Conservation (phyloP, 2,888 invertebrate genomes). For the Artemia sinica region DNA sequence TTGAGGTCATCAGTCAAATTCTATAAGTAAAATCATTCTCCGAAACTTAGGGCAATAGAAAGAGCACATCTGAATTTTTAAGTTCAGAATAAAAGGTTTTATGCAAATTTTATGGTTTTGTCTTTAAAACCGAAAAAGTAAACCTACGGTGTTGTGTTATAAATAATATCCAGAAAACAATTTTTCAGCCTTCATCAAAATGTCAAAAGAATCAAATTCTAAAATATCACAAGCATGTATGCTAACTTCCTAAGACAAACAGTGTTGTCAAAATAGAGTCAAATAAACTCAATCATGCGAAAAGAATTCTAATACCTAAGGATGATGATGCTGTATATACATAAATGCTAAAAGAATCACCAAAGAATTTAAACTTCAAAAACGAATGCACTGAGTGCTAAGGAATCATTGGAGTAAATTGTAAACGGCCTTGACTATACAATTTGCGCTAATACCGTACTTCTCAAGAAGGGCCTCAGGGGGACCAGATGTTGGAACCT, state of each 20-base stretch:
- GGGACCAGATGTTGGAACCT: constrained; percentile 82
- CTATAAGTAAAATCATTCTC: too few species aligned
- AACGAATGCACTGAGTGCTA: constrained; percentile 12
- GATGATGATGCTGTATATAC: not conserved
- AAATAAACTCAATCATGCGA: constrained; percentile 10
- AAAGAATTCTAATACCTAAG: not conserved
- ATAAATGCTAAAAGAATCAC: not conserved
- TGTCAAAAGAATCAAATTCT: constrained; percentile 18
- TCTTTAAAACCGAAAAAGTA: too few species aligned
- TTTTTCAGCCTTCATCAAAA: not conserved
- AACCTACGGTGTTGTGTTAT: too few species aligned
- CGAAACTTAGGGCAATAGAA: too few species aligned
- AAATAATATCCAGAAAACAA: too few species aligned
- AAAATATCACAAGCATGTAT: too few species aligned
- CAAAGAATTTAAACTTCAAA: not conserved
- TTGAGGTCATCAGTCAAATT: too few species aligned
- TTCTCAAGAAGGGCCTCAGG: constrained; percentile 64
- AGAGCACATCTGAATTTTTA: too few species aligned
- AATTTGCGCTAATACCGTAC: constrained; percentile 70
- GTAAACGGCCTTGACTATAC: constrained; percentile 52
- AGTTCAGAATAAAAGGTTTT: too few species aligned
- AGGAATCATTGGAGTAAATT: constrained; percentile 28
- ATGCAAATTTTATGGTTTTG: too few species aligned
- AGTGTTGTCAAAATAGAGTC: not conserved
- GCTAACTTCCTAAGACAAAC: too few species aligned